phyloP scores from a whole-genome alignment of 2,888 invertebrate species.

The Sarcophaga rosellei region DNA sequence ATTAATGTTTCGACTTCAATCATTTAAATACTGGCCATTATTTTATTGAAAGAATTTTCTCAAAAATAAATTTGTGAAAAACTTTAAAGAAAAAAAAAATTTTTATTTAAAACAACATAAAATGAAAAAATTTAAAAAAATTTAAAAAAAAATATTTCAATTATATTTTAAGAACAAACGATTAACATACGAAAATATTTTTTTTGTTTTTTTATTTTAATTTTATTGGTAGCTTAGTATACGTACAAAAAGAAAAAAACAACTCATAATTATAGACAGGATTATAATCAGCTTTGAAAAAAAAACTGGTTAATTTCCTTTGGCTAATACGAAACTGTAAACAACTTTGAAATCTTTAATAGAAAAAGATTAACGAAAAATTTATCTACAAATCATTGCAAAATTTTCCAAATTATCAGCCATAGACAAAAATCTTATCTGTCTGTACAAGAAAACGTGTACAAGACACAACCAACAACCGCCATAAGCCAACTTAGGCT shows the following conservation, averaged over 20 bases:
- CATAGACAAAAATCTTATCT: slow-evolving; percentile 55
- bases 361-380: background rate
- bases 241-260: background rate
- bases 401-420: slow-evolving; percentile 53
- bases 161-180: background rate
- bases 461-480: background rate
- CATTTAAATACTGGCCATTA: background rate
- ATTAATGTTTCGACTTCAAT: background rate
- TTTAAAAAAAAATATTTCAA: background rate
- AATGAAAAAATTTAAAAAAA: background rate
- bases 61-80: no score
- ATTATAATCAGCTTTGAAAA: slow-evolving; percentile 16
- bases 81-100: background rate
- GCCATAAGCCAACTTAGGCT: background rate
- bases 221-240: background rate
- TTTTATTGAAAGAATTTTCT: background rate
- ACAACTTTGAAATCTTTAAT: background rate
- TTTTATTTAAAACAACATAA: background rate
- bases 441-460: slow-evolving; percentile 24
- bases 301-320: slow-evolving; percentile 26
- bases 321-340: background rate
- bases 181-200: background rate
- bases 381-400: slow-evolving; percentile 60
- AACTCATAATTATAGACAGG: slow-evolving; percentile 28
- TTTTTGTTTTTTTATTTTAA: background rate